Evolutionary conservation across 2,113 vertebrate species (phyloP), one percentile per base, ranked within the genome.

Genomic region (Corynorhinus townsendii): DNA sequence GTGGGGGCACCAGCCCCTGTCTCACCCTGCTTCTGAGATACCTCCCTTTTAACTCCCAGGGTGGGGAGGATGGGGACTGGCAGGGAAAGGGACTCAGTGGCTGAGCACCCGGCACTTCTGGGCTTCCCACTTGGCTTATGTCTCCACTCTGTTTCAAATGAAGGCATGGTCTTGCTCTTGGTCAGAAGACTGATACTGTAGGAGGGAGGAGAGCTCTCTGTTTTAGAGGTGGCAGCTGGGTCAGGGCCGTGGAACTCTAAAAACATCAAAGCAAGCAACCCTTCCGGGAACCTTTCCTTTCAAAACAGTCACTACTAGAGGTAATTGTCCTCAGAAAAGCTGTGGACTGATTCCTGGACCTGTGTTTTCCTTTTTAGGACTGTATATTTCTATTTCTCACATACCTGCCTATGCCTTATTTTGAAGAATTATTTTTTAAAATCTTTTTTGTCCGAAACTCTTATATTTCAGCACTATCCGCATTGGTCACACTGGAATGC

Each of bases 401-500:
- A 5, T 47, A 19, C 35, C 12, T 89, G 4, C 17, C 28, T 79
- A 0, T 80, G 80, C 59, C 87, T 28, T 92, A 7, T 73, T 88
- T 80, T 93, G 66, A 80, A 80, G 40, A 30, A 19, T 45, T 12
- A 6, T 26, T 40, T 81, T 72, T 33, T 12, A 49, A 47, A 38
- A 1, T 49, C 9, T 86, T 47, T 52, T 66, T 12, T 80, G 20
- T 76, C 24, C 69, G 15, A 47, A 64, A 16, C 28, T 16, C 1
- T 80, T 89, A 30, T 38, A 86, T 96, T 93, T 20, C 89, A 97
- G 97, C 24, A 52, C 97, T 3, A 30, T 97, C 1, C 97, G 96
- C 2, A 0, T 97, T 0, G 97, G 97, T 45, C 96, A 97, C 91
- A 94, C 94, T 5, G 97, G 94, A 24, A 97, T 97, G 97, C n/a